Evolutionary conservation across 2,888 invertebrate genomes (phyloP), one percentile per base, ranked within the genome.

Genomic region (Torymus auratus): DNA sequence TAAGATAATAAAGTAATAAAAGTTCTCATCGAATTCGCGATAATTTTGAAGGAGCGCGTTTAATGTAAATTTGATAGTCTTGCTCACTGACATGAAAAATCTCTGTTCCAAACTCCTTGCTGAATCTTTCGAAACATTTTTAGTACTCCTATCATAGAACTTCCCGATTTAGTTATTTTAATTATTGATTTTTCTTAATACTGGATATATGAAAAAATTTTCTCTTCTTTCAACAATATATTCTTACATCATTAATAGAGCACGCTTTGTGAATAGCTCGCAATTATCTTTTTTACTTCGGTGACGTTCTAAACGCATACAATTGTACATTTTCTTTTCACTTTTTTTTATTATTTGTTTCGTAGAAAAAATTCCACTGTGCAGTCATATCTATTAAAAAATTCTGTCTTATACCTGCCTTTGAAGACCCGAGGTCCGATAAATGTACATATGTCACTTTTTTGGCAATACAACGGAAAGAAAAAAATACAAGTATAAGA

Each of bases 341-440:
- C 67, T 12, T 52, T 56, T 69, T 69, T 41, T 14, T 58, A 15
- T 73, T 69, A 41, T 78, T 78, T 60, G 2, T 74, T 74, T 70
- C 41, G 61, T 73, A 82, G 65, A 72, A 79, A 75, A 75, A 81
- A 75, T 81, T 78, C 65, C 70, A 78, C 73, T 67, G 41, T 67
- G 74, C 78, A 78, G n/a, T 79, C 41, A 41, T 60, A 55, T 77
- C n/a, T 58, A 61, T 74, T 60, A 67, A 13, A 71, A 68, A 76
- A 72, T 62, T 20, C n/a, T 53, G 56, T 61, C 60, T 77, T 72
- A 56, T 14, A 68, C 13, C 58, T 64, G 56, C 11, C 62, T 69
- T 64, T 5, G 60, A 68, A 62, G 50, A 68, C 12, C 20, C 15
- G 64, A 77, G 58, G 50, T 61, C 61, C 50, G 55, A 20, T 69